Evolutionary conservation across 2,888 invertebrate species (phyloP).

Genomic region (Megastigmus dorsalis): DNA sequence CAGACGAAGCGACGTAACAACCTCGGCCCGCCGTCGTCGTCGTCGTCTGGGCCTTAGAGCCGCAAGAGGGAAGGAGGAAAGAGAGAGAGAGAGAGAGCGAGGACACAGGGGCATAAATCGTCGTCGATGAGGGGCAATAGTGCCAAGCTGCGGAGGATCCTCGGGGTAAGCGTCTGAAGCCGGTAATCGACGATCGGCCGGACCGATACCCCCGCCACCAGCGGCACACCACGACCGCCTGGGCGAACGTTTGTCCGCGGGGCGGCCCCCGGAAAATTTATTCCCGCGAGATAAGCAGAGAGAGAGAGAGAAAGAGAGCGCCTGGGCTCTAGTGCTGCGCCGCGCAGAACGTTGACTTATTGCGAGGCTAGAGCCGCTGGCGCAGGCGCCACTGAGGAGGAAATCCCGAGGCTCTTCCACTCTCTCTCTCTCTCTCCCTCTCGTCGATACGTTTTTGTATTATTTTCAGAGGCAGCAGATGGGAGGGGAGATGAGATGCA

Average conservation of each 20-base stretch:
- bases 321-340: background rate
- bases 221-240: background rate
- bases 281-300: slow-evolving; percentile 53
- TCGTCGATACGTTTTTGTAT: background rate
- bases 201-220: slow-evolving; percentile 30
- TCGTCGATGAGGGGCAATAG: slow-evolving; percentile 32
- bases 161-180: slow-evolving; percentile 33
- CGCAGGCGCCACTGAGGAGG: too few relatives aligned
- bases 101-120: slow-evolving; percentile 31
- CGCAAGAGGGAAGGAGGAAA: too few relatives aligned
- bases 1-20: too few relatives aligned
- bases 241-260: slow-evolving; percentile 31
- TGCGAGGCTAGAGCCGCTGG: background rate
- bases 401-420: too few relatives aligned
- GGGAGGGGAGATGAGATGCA: background rate
- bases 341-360: slow-evolving; percentile 39
- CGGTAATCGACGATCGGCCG: slow-evolving; percentile 49
- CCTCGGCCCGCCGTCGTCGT: too few relatives aligned
- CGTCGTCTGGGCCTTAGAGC: too few relatives aligned
- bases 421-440: background rate
- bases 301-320: too few relatives aligned
- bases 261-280: slow-evolving; percentile 47
- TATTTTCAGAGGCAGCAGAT: background rate
- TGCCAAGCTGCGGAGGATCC: slow-evolving; percentile 1
- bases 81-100: too few relatives aligned